Conservation (phyloP, 2,797 vertebrate species). For the Peromyscus nudipes region DNA sequence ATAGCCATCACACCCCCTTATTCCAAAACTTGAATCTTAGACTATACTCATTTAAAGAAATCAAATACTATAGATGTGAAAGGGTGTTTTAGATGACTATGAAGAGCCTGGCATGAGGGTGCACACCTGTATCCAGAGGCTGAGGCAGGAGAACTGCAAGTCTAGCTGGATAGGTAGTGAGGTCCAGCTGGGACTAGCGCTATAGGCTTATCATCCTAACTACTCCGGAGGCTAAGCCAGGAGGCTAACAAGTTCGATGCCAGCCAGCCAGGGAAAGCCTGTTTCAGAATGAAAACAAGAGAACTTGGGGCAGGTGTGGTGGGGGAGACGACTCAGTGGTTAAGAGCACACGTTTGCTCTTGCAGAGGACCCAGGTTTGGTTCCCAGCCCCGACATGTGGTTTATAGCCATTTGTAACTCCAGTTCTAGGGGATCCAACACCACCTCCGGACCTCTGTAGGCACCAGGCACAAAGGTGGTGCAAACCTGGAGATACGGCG, state of each 20-base stretch:
- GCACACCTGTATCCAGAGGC: not conserved
- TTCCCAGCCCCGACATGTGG: not conserved
- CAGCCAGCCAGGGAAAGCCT: not conserved
- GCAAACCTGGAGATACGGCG: not conserved
- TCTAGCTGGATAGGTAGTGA: not conserved
- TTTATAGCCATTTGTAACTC: not conserved
- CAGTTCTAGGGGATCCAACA: not conserved
- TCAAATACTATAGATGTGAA: not conserved
- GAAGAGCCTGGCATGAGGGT: not conserved
- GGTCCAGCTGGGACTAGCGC: not conserved
- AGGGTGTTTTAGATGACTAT: not conserved
- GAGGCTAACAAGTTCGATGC: not conserved
- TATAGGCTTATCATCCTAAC: not conserved
- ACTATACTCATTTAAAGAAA: slow-evolving; percentile 6
- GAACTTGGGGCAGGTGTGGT: not conserved
- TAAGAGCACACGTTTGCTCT: not conserved
- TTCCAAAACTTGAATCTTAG: slow-evolving; percentile 35
- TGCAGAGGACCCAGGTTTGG: not conserved
- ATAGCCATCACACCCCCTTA: not conserved
- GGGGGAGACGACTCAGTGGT: not conserved
- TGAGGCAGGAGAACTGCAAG: not conserved
- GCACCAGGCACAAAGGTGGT: not conserved
- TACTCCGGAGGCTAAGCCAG: not conserved
- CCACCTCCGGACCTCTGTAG: not conserved
- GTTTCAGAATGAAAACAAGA: not conserved